Evolutionary conservation across 2,888 invertebrate genomes (phyloP), one percentile per base, ranked within the genome.

Genomic region (Acleris cristana): DNA sequence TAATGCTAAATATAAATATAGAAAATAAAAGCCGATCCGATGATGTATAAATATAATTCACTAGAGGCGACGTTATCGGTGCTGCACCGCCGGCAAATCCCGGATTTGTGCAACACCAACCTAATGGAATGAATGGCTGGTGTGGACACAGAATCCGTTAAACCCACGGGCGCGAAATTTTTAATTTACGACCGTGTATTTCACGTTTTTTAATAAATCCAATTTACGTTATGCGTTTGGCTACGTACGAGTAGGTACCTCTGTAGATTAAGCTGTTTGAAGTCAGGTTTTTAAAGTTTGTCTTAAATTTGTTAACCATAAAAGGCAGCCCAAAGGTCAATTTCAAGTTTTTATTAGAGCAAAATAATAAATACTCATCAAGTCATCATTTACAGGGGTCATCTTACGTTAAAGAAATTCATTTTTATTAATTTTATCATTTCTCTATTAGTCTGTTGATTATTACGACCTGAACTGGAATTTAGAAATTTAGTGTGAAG

Each of bases 71-170:
- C 72, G 75, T 75, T 80, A 79, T 79, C 80, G 70, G 67, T 30
- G 59, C 67, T 73, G 71, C 77, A 64, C 23, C 18, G 74, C 67
- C 70, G 74, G 76, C 76, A 79, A 77, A 78, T 77, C 71, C 73
- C 69, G 72, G 73, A 75, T 76, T 72, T 70, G 72, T 69, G 75
- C 70, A 68, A 61, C 69, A 72, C 69, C 53, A 65, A 65, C 54
- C 59, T 59, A 65, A 65, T 65, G 44, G 49, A 65, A 65, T 60
- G 23, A 65, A 65, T 48, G 34, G 23, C 49, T 34, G n/a, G 23
- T 48, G 48, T 30, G 44, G 53, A 49, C 54, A 59, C 54, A 60
- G 59, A 65, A 60, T 23, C 53, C 60, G 54, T 60, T 45, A 59
- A 60, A 49, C 49, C 60, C 65, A 26, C 45, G 59, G 53, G 48